Evolutionary conservation across 2,113 vertebrate species (phyloP).

Genomic region (Ptyas mucosa): DNA sequence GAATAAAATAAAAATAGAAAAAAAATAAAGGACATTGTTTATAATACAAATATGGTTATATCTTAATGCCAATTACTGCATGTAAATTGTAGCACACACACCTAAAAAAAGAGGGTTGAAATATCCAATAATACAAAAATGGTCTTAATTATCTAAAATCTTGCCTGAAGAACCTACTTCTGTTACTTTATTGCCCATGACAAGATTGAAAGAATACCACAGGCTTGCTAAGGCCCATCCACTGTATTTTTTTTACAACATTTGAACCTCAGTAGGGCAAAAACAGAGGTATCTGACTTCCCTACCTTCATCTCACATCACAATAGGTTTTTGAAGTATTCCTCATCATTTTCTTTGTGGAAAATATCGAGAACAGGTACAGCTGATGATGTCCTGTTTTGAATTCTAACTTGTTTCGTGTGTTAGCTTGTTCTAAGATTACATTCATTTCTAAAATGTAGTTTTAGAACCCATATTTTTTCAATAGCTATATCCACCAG

Average conservation of each 20-base stretch:
- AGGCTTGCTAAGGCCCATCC: not conserved
- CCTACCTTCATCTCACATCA: not conserved
- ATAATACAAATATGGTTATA: not conserved
- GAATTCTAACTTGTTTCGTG: not conserved
- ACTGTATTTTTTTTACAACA: not conserved
- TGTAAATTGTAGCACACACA: not conserved
- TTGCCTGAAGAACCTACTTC: not conserved
- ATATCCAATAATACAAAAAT: not conserved
- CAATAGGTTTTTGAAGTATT: not conserved
- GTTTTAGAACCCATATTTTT: slow-evolving; percentile 36
- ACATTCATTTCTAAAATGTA: slow-evolving; percentile 45
- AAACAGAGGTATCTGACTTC: not conserved
- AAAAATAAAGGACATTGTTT: not conserved
- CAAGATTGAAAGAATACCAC: not conserved
- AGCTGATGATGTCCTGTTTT: slow-evolving; percentile 4
- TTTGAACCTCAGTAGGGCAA: not conserved
- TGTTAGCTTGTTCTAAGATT: not conserved
- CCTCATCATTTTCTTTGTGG: not conserved
- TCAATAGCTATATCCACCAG: slow-evolving; percentile 56
- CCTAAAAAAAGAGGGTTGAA: not conserved
- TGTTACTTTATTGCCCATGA: not conserved
- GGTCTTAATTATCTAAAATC: not conserved
- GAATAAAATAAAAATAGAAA: not conserved
- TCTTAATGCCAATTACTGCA: not conserved
- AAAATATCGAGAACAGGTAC: not conserved